phyloP scores from a whole-genome alignment of 1,140 invertebrate genomes.

The Apis laboriosa region DNA sequence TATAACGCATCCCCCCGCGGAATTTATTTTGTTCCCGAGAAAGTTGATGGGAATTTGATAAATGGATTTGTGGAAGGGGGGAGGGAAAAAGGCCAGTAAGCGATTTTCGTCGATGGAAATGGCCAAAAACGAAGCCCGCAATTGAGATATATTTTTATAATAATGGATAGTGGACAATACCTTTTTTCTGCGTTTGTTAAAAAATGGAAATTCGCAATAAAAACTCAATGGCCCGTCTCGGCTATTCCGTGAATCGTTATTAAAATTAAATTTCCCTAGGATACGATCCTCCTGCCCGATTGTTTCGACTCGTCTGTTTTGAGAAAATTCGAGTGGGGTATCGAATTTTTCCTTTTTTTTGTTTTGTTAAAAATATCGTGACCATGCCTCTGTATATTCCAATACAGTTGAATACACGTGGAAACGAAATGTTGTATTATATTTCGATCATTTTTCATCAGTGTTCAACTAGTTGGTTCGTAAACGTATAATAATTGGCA shows the following conservation, averaged over 20 bases:
- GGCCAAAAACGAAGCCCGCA: not conserved
- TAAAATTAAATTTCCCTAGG: not conserved
- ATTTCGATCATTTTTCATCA: no score
- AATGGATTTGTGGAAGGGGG: slow-evolving; percentile 13
- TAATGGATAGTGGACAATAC: not conserved
- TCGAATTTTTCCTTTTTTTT: not conserved
- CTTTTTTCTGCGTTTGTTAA: slow-evolving; percentile 35
- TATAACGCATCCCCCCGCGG: not conserved
- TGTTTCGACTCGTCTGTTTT: not conserved
- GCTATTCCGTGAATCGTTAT: not conserved
- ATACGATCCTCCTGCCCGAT: not conserved
- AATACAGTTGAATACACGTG: no score
- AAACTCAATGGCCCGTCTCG: no score
- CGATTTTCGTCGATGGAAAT: not conserved
- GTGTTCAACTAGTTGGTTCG: no score
- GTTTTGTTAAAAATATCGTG: no score
- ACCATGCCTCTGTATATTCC: no score
- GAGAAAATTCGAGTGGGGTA: no score
- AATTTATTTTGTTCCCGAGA: slow-evolving; percentile 30
- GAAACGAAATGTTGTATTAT: no score
- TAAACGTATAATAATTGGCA: no score
- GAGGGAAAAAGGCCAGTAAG: not conserved
- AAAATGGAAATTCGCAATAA: slow-evolving; percentile 26
- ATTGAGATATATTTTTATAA: slow-evolving; percentile 30
- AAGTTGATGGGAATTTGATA: slow-evolving; percentile 23